These are phyloP conservation scores for Cnemophilus loriae DNA, from an alignment of 2,113 vertebrate species.

Conservation along the genomic window DNA sequence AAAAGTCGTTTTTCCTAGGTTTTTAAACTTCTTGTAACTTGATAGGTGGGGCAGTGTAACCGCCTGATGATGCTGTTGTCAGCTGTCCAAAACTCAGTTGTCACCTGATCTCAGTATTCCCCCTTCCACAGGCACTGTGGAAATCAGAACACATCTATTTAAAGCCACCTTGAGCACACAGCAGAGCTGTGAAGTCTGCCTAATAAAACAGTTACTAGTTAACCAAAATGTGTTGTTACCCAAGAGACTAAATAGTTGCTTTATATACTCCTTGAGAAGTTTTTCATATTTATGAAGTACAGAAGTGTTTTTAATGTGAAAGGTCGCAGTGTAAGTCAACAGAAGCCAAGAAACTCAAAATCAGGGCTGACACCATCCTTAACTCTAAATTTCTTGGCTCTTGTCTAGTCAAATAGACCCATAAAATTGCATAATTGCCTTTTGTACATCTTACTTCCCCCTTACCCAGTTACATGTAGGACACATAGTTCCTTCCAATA, in stretches of 20 bases:
- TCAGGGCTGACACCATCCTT: not conserved
- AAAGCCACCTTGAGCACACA: not conserved
- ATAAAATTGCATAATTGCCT: not conserved
- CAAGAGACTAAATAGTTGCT: not conserved
- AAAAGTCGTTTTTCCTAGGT: not conserved
- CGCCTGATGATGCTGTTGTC: not conserved
- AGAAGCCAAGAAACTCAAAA: slow-evolving; percentile 14
- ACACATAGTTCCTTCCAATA: not conserved
- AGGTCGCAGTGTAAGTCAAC: not conserved
- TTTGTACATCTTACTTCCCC: not conserved
- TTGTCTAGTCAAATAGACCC: not conserved
- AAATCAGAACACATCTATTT: not conserved
- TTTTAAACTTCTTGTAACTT: not conserved
- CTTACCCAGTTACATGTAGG: not conserved
- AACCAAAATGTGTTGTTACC: not conserved
- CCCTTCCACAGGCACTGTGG: not conserved
- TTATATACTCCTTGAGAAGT: not conserved
- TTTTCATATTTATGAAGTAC: not conserved
- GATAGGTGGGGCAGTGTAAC: not conserved
- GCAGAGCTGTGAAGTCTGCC: not conserved
- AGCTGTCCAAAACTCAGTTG: not conserved
- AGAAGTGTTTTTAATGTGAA: not conserved
- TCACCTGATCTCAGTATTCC: not conserved
- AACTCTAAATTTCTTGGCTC: not conserved
- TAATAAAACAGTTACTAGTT: not conserved